These are phyloP conservation scores for Meloidogyne hapla DNA, from an alignment of 1,140 invertebrate genomes.

Conservation along the genomic window DNA sequence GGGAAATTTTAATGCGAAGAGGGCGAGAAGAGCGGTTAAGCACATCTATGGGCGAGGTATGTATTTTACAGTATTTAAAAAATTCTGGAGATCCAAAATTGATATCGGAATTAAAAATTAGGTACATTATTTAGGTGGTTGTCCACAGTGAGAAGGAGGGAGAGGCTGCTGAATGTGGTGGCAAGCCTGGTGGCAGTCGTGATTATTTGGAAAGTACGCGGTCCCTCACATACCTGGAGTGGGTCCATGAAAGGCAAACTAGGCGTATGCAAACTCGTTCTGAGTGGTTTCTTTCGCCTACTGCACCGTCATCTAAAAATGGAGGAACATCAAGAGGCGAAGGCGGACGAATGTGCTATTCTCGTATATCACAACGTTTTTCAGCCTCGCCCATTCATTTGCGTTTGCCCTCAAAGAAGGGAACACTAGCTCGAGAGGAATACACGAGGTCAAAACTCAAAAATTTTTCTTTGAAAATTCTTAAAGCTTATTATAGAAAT, in stretches of 20 bases:
- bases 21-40: conserved; percentile 37
- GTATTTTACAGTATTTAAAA: conserved; percentile 10
- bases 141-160: conserved; percentile 31
- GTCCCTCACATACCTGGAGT: conserved; percentile 82
- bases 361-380: conserved; percentile 15
- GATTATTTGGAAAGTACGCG: conserved; percentile 86
- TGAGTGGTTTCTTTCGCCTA: conserved; percentile 79
- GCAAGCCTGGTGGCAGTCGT: conserved; percentile 67
- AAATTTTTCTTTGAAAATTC: neutral
- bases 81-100: neutral
- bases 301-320: conserved; percentile 25
- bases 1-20: conserved; percentile 8
- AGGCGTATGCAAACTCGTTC: conserved; percentile 86
- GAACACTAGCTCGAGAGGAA: neutral
- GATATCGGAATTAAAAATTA: neutral
- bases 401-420: conserved; percentile 4
- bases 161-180: neutral
- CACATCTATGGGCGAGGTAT: conserved; percentile 47
- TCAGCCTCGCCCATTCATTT: conserved; percentile 28
- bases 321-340: conserved; percentile 42
- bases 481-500: neutral
- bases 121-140: conserved; percentile 32
- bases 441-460: neutral
- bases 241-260: conserved; percentile 88
- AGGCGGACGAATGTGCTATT: conserved; percentile 32